Evolutionary conservation across 2,113 vertebrate species (phyloP).

Genomic region (Candoia aspera): DNA sequence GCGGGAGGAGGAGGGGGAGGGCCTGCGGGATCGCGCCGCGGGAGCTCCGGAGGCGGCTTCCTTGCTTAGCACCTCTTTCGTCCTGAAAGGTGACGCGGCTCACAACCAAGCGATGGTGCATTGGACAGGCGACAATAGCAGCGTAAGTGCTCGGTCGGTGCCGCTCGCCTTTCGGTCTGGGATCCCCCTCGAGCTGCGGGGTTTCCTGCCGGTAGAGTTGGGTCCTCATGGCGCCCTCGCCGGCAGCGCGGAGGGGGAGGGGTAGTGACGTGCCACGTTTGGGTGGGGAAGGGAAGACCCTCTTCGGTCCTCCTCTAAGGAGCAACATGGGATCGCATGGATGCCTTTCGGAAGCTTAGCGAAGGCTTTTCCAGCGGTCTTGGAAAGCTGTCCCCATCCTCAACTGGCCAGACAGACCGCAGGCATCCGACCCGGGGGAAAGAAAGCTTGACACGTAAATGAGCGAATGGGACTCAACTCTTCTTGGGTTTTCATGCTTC

Average conservation of each 20-base stretch:
- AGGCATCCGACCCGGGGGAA: neutral
- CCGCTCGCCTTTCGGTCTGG: neutral
- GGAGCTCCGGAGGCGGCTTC: slow-evolving; percentile 65
- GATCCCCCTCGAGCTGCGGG: neutral
- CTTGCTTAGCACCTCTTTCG: slow-evolving; percentile 93
- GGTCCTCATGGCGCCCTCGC: neutral
- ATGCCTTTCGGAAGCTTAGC: neutral
- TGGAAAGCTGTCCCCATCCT: neutral
- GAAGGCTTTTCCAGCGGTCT: neutral
- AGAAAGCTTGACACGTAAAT: neutral
- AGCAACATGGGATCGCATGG: neutral
- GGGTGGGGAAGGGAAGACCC: neutral
- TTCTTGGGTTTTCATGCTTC: neutral
- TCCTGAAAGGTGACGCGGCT: slow-evolving; percentile 93
- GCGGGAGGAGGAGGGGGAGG: slow-evolving; percentile 54
- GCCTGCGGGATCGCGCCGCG: slow-evolving; percentile 34
- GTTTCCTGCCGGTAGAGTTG: too few species aligned
- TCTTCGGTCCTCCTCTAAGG: neutral
- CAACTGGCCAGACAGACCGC: neutral
- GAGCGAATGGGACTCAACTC: neutral
- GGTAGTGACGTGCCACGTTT: neutral
- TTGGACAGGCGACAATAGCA: slow-evolving; percentile 99
- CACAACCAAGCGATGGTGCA: slow-evolving; percentile 99
- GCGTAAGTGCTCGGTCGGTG: slow-evolving; percentile 81
- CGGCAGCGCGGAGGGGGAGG: neutral